These are phyloP conservation scores for Micrasema minimum DNA, from an alignment of 1,140 invertebrate genomes.

Conservation along the genomic window DNA sequence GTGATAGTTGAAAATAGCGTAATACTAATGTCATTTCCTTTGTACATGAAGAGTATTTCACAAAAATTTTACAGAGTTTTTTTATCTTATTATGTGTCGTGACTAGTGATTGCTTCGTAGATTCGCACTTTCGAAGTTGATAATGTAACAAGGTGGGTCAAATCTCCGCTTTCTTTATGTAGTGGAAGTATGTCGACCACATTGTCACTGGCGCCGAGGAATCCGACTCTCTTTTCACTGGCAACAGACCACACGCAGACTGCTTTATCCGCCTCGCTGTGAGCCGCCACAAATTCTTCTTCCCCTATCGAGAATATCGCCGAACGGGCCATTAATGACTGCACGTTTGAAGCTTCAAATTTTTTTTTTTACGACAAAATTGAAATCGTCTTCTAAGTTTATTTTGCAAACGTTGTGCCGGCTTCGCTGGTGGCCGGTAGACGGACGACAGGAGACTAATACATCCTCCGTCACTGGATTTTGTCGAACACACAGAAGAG, in stretches of 20 bases:
- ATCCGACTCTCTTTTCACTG: slow-evolving; percentile 68
- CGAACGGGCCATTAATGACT: slow-evolving; percentile 72
- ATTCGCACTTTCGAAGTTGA: slow-evolving; percentile 73
- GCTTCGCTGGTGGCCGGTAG: slow-evolving; percentile 65
- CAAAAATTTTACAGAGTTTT: too few relatives aligned
- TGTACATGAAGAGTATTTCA: too few relatives aligned
- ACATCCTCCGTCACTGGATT: slow-evolving; percentile 73
- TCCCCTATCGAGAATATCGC: slow-evolving; percentile 67
- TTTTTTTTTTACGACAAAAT: slow-evolving; percentile 54
- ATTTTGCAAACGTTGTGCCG: slow-evolving; percentile 72
- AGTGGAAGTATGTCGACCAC: slow-evolving; percentile 70
- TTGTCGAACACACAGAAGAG: slow-evolving; percentile 77
- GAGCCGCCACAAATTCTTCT: slow-evolving; percentile 73
- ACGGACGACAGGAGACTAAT: slow-evolving; percentile 72
- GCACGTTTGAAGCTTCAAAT: slow-evolving; percentile 52
- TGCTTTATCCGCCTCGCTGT: slow-evolving; percentile 72
- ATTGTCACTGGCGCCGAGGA: slow-evolving; percentile 69
- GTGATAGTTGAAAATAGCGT: too few relatives aligned
- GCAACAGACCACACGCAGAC: slow-evolving; percentile 76
- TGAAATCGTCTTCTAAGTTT: slow-evolving; percentile 65
- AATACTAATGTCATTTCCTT: too few relatives aligned
- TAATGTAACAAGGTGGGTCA: slow-evolving; percentile 66
- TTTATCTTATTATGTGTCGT: too few relatives aligned
- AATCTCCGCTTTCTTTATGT: not conserved
- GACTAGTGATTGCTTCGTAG: slow-evolving; percentile 62